A percentile compares a stretch with the other conserved stretches of the same genome.
phyloP scores from a whole-genome alignment of 2,888 invertebrate genomes.

The Chymomyza caudatula region DNA sequence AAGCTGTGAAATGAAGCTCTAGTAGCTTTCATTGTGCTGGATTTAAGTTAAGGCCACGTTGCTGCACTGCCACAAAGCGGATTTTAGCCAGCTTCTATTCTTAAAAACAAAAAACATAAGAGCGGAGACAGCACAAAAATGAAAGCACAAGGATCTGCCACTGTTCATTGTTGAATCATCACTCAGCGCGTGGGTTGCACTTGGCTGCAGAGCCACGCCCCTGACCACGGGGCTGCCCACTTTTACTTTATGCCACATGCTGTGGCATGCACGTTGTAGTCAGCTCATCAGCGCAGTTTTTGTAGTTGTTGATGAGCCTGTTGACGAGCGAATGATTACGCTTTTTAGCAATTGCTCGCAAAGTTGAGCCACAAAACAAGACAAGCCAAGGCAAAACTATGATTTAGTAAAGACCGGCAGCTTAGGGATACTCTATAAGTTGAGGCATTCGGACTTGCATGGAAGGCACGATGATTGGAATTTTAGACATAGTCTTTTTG shows the following conservation, averaged over 20 bases:
- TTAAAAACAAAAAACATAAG: conserved; percentile 21
- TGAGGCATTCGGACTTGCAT: not conserved
- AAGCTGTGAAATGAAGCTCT: not conserved
- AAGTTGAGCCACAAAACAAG: not conserved
- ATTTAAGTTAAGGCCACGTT: not conserved
- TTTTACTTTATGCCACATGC: conserved; percentile 37
- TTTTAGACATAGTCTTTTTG: no score
- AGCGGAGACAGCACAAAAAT: not conserved
- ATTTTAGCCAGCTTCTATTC: conserved; percentile 19
- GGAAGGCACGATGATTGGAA: not conserved
- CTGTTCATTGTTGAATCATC: conserved; percentile 69
- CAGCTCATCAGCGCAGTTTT: not conserved
- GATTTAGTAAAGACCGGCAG: not conserved
- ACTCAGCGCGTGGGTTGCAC: conserved; percentile 39
- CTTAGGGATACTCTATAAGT: conserved; percentile 9
- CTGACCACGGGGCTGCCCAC: conserved; percentile 17
- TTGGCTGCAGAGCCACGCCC: not conserved
- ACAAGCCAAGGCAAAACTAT: not conserved
- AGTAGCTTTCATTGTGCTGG: not conserved
- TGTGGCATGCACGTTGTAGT: conserved; percentile 18
- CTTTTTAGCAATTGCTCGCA: conserved; percentile 56
- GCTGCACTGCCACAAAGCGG: conserved; percentile 26
- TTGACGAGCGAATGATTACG: conserved; percentile 66
- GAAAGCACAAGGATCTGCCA: conserved; percentile 38
- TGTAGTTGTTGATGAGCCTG: conserved; percentile 45